These are phyloP conservation scores for Rissa tridactyla DNA, from an alignment of 2,113 vertebrate species.

Conservation along the genomic window DNA sequence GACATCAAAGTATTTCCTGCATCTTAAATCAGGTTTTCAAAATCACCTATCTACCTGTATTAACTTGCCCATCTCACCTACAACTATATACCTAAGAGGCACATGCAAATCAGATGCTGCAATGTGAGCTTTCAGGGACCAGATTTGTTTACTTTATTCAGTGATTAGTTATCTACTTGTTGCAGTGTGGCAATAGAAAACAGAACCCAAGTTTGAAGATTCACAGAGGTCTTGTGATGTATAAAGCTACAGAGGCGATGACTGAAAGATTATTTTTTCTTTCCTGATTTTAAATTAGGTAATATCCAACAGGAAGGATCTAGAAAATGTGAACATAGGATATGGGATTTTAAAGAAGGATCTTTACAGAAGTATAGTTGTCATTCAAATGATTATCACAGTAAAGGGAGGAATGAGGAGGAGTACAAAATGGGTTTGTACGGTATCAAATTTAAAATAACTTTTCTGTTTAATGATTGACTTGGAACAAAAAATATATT, in stretches of 20 bases:
- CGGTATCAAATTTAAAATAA: neutral
- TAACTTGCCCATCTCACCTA: neutral
- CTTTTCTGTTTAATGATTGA: neutral
- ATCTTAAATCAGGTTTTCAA: neutral
- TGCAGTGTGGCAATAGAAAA: neutral
- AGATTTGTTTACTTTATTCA: neutral
- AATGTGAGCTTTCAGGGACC: neutral
- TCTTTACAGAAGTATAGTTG: neutral
- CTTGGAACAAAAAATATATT: neutral
- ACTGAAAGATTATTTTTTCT: neutral
- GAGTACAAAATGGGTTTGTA: neutral
- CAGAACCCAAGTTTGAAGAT: neutral
- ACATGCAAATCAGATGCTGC: neutral
- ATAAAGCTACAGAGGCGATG: neutral
- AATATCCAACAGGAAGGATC: neutral
- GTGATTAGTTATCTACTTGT: neutral
- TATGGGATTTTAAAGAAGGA: neutral
- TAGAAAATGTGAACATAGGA: neutral
- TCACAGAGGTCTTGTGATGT: neutral
- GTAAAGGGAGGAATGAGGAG: neutral
- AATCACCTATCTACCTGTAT: neutral
- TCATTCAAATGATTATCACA: neutral
- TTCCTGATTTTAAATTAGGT: neutral
- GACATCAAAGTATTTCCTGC: neutral
- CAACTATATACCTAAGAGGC: neutral